Evolutionary conservation across 2,113 vertebrate species (phyloP).

Genomic region (Saccopteryx bilineata): DNA sequence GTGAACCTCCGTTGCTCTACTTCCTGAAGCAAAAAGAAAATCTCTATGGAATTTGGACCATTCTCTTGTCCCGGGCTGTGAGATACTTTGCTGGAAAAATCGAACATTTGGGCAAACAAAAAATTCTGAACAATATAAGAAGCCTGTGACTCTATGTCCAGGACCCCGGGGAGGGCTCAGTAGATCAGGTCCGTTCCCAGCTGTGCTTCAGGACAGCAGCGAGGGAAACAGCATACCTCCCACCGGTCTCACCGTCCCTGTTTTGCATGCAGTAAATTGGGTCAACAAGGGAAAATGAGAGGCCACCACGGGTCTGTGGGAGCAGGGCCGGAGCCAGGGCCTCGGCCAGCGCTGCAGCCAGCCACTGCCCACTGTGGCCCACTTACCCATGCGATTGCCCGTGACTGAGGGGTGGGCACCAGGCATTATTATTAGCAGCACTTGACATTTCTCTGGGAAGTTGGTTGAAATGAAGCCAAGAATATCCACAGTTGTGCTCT

Average conservation of each 20-base stretch:
- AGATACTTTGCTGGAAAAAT: not conserved
- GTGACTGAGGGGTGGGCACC: not conserved
- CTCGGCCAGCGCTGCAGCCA: not conserved
- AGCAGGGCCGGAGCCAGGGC: not conserved
- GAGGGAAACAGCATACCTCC: not conserved
- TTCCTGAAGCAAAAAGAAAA: conserved; percentile 15
- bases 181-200: not conserved
- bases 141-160: not conserved
- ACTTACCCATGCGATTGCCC: not conserved
- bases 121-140: not conserved
- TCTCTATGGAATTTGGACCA: not conserved
- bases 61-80: not conserved
- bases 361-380: not conserved
- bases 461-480: conserved; percentile 51
- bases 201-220: not conserved
- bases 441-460: conserved; percentile 66
- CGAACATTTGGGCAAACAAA: not conserved
- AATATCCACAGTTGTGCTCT: not conserved
- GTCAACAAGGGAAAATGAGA: not conserved
- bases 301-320: fast-evolving
- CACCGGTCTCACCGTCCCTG: fast-evolving
- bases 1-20: not conserved
- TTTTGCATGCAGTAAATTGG: not conserved
- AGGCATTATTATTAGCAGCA: conserved; percentile 59
- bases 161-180: not conserved